Evolutionary conservation across 2,797 vertebrate species (phyloP), one percentile per base, ranked within the genome.

Genomic region (Cyprinodon diabolis): DNA sequence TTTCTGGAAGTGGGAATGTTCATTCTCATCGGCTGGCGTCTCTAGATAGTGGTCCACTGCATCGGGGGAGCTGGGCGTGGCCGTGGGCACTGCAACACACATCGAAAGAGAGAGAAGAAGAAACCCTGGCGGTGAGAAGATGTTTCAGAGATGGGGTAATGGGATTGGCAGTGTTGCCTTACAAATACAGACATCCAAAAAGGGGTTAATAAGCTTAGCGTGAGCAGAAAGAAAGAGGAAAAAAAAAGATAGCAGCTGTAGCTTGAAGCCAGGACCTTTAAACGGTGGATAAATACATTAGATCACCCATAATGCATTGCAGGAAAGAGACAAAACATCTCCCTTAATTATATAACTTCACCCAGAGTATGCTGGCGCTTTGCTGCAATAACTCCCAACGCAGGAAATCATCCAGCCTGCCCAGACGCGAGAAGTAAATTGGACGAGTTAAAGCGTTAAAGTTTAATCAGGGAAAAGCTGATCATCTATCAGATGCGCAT

Each of bases 1-100:
- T 90, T 99, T 98, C 91, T 97, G 96, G 93, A 99, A 99, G 87
- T 97, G 96, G 76, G 96, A 95, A 1, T 99, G 98, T 3, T 99
- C 98, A 9, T 99, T 98, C 77, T 99, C 97, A 56, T 99, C 98
- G 0, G 97, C 97, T 0, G 98, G 97, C 0, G 96, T 96, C 93
- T 98, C 97, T 66, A 99, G 94, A 52, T 99, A 99, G 82, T 96
- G 96, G 91, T 99, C 97, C 48, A 99, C 96, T 0, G 97, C 96
- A 6, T 99, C 96, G 0, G 97, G 95, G 75, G 97, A 96, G 91
- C 96, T 98, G 84, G 97, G 96, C 0, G 93, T 96, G 57, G 97
- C 97, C 14, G 98, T 98, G 71, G 98, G 97, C 79, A 99, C 98
- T 99, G 87, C 0, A 56, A 76, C 15, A 37, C 47, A 23, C 52